Percentiles rank a stretch among this genome's conserved stretches.
These are phyloP conservation scores for Craseonycteris thonglongyai DNA, from an alignment of 2,113 vertebrate genomes.

Conservation along the genomic window DNA sequence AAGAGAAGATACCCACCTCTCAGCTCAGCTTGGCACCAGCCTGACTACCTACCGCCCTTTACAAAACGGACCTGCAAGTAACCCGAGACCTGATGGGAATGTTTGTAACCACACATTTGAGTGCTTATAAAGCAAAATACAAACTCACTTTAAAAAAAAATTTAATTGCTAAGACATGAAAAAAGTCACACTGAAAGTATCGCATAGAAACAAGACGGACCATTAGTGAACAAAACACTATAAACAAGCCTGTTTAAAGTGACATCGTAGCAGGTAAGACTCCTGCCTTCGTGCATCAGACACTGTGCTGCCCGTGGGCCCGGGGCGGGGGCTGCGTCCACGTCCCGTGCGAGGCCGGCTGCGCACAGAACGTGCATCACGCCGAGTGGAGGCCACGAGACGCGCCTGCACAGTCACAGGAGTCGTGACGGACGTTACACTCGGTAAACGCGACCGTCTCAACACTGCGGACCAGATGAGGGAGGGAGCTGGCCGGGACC, in stretches of 20 bases:
- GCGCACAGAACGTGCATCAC: no score
- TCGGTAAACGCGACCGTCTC: no score
- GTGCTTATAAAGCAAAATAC: conserved; percentile 28
- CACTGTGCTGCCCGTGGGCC: conserved; percentile 36
- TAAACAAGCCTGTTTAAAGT: conserved; percentile 65
- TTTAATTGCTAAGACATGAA: conserved; percentile 60
- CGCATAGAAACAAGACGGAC: background rate
- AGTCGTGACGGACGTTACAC: no score
- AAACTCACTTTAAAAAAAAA: conserved; percentile 49
- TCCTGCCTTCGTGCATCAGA: conserved; percentile 33
- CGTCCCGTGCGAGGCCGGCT: no score
- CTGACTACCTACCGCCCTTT: background rate
- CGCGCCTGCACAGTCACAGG: no score
- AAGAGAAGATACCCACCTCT: background rate
- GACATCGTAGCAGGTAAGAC: background rate
- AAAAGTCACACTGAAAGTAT: conserved; percentile 60
- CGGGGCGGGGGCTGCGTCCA: no score
- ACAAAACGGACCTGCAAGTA: background rate
- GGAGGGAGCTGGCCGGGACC: no score
- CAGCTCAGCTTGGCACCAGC: background rate
- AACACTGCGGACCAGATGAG: no score
- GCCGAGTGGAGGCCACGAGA: no score
- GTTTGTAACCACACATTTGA: background rate
- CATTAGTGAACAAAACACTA: conserved; percentile 40
- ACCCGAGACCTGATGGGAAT: no score